Evolutionary conservation across 2,888 invertebrate species (phyloP), one percentile per base, ranked within the genome.

Genomic region (Watsonalla binaria): DNA sequence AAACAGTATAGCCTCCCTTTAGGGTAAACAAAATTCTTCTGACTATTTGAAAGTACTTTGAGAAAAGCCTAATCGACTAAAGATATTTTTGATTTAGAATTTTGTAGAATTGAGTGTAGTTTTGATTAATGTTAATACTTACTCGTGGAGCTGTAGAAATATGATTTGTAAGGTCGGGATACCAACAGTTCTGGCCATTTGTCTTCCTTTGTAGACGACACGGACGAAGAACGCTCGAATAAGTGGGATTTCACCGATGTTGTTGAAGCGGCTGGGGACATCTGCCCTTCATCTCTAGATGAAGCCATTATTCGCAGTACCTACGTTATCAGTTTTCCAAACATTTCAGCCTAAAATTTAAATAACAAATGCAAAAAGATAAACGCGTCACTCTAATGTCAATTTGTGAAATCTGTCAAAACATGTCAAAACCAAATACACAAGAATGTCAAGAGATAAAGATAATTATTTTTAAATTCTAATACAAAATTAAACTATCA

Each of bases 131-230:
- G 46, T 35, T 52, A 51, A 46, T 65, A 86, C 90, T 90, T 80
- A 91, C 91, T 75, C 65, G 81, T 84, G 51, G 84, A 77, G 67
- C 80, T 85, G 68, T 83, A 88, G 63, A 78, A 89, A 67, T 86
- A 87, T 0, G 87, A 88, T 66, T 82, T 86, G 55, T 87, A 80
- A 24, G 91, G 90, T 68, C 78, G 84, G 52, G 90, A 84, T 66
- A 91, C 62, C 62, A 91, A 71, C 58, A 91, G 77, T 78, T 91
- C 91, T 68, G 91, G 91, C 91, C 91, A 91, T 81, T 83, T 90
- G 68, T 90, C 90, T 61, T 85, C 86, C 57, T 65, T 87, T 39
- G 75, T 69, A 46, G 90, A 89, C 35, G 86, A 70, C 58, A 82
- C 74, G 39, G 89, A 87, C 39, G 88, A 81, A 47, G 90, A 85